Conservation (phyloP, 2,113 vertebrate genomes). For the Rissa tridactyla region DNA sequence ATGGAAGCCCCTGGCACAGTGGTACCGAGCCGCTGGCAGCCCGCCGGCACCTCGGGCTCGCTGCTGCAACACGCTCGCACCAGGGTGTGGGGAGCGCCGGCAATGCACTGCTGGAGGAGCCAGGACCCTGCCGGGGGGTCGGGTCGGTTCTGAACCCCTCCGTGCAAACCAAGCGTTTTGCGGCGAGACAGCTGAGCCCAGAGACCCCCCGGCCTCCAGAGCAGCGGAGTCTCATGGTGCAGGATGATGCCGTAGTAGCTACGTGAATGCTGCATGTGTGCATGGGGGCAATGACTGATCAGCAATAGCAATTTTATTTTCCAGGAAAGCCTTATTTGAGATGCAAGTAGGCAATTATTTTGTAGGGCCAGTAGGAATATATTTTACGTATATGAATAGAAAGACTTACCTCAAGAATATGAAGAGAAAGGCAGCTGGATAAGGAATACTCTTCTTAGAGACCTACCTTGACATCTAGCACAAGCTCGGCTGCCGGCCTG, state of each 20-base stretch:
- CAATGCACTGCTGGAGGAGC: not conserved
- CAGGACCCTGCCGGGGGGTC: not conserved
- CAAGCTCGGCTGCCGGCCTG: slow-evolving; percentile 34
- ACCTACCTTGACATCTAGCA: slow-evolving; percentile 6
- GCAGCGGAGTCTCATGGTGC: not conserved
- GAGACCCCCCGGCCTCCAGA: not conserved
- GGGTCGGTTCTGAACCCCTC: not conserved
- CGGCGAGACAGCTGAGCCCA: not conserved
- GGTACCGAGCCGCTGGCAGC: rapidly evolving
- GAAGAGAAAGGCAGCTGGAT: not conserved
- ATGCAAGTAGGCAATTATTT: slow-evolving; percentile 41
- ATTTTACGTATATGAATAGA: slow-evolving; percentile 14
- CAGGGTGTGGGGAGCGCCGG: not conserved
- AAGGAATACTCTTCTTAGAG: not conserved
- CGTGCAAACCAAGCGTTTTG: not conserved
- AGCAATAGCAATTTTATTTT: slow-evolving; percentile 58
- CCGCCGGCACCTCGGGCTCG: not conserved
- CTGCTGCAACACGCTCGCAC: rapidly evolving
- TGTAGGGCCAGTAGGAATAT: slow-evolving; percentile 51
- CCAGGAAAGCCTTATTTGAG: slow-evolving; percentile 72
- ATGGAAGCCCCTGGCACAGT: not conserved
- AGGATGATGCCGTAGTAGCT: not conserved
- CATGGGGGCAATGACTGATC: slow-evolving; percentile 61
- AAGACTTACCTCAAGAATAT: slow-evolving; percentile 71
- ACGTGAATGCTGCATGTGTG: slow-evolving; percentile 72